Conservation (phyloP, 2,888 invertebrate species). For the Mesorhabditis spiculigera region DNA sequence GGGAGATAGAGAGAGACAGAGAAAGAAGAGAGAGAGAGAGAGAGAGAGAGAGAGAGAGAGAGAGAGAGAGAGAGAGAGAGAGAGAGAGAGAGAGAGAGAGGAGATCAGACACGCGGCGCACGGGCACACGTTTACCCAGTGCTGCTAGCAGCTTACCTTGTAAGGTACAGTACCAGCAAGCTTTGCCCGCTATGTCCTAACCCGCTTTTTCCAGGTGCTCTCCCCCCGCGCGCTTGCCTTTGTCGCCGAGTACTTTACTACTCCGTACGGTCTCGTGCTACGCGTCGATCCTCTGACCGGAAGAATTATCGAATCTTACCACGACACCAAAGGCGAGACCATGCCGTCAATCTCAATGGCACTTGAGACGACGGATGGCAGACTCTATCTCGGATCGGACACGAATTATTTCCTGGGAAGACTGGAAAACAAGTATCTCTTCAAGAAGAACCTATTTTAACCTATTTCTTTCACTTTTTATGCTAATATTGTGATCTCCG, state of each 20-base stretch:
- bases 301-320: conserved; percentile 27
- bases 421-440: conserved; percentile 15
- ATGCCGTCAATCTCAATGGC: conserved; percentile 21
- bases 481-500: too few relatives aligned
- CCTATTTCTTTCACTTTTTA: too few relatives aligned
- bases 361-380: conserved; percentile 32
- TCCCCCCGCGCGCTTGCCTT: conserved; percentile 21
- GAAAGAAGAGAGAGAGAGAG: too few relatives aligned
- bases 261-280: conserved; percentile 21
- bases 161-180: not conserved
- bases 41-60: too few relatives aligned
- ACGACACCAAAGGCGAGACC: conserved; percentile 26
- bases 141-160: too few relatives aligned
- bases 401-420: conserved; percentile 31
- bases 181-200: not conserved
- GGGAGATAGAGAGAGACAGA: too few relatives aligned
- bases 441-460: too few relatives aligned
- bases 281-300: conserved; percentile 23
- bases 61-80: too few relatives aligned
- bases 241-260: conserved; percentile 17
- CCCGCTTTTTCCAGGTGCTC: conserved; percentile 12
- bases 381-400: conserved; percentile 32
- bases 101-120: too few relatives aligned
- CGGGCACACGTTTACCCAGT: too few relatives aligned
- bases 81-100: too few relatives aligned